Evolutionary conservation across 1,140 invertebrate species (phyloP), one percentile per base, ranked within the genome.

Genomic region (Bilobella aurantiaca): DNA sequence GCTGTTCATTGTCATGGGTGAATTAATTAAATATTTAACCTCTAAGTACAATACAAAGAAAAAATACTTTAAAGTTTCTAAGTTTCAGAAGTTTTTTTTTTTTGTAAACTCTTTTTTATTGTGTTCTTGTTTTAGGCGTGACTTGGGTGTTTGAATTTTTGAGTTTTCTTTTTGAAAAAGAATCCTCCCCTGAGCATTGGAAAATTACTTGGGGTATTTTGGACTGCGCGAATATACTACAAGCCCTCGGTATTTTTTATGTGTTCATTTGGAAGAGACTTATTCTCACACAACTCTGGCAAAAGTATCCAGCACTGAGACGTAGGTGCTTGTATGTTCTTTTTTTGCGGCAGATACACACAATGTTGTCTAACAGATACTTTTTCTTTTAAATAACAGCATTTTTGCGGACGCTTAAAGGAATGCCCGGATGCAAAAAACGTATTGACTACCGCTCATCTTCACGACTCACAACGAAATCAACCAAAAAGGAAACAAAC

Each of bases 161-260:
- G 83, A 85, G 1, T 81, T 80, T 3, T 8, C 30, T 34, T 2
- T 60, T 25, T 12, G 58, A n/a, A 2, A 31, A 37, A 14, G 12
- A 5, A 12, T 21, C n/a, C 32, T 34, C 8, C 2, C 18, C 5
- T 2, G n/a, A 12, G 5, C 30, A 5, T 21, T 71, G 70, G 47
- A 72, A 5, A 29, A 58, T 58, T 21, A 3, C 74, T 59, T 78
- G 77, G 74, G 75, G 76, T 29, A 23, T 74, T 2, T 73, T 75
- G 1, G 78, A 78, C 61, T 74, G 91, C 68, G 82, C 91, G 74
- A 92, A 91, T 77, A 85, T 87, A 58, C 80, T 91, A 31, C 89
- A 92, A 76, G 89, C 90, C 32, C 84, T 92, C n/a, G 85, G 91
- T 74, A 91, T 93, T 62, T 93, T 93, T 76, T 83, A 89, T 68